Conservation (phyloP, 1,140 invertebrate genomes). For the Vanessa tameamea region DNA sequence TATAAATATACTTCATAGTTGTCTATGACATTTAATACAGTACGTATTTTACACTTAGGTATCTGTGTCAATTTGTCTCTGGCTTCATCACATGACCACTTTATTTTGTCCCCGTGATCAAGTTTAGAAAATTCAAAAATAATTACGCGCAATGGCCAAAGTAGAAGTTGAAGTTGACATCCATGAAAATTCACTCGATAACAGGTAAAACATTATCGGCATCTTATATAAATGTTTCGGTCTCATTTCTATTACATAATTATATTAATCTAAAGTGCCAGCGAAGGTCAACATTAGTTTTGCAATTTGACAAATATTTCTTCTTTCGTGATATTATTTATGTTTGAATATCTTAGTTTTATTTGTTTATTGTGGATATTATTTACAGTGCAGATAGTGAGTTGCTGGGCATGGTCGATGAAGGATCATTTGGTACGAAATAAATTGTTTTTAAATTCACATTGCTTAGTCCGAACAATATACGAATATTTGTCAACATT, state of each 20-base stretch:
- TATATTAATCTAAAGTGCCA: slow-evolving; percentile 44
- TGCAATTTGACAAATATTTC: slow-evolving; percentile 61
- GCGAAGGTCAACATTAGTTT: slow-evolving; percentile 68
- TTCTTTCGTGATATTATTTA: slow-evolving; percentile 41
- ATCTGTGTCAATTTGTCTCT: slow-evolving; percentile 60
- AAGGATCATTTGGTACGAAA: slow-evolving; percentile 69
- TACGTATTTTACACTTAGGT: not conserved
- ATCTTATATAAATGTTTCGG: slow-evolving; percentile 17
- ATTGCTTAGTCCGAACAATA: not conserved
- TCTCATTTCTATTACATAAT: slow-evolving; percentile 68
- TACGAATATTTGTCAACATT: no score
- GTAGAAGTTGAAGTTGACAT: slow-evolving; percentile 74
- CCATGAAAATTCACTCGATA: slow-evolving; percentile 75
- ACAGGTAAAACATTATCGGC: slow-evolving; percentile 63
- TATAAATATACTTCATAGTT: not conserved
- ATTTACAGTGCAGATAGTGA: slow-evolving; percentile 77
- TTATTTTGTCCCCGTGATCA: slow-evolving; percentile 81
- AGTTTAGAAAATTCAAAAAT: slow-evolving; percentile 79
- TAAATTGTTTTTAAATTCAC: slow-evolving; percentile 1
- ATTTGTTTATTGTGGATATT: slow-evolving; percentile 23
- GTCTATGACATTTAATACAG: not conserved
- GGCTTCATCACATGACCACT: slow-evolving; percentile 77
- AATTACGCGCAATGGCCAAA: slow-evolving; percentile 77
- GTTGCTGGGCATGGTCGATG: slow-evolving; percentile 75
- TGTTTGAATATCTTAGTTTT: slow-evolving; percentile 42